Base-by-base conservation (phyloP, 1,140 invertebrate genomes). In the Drosophila athabasca region DNA sequence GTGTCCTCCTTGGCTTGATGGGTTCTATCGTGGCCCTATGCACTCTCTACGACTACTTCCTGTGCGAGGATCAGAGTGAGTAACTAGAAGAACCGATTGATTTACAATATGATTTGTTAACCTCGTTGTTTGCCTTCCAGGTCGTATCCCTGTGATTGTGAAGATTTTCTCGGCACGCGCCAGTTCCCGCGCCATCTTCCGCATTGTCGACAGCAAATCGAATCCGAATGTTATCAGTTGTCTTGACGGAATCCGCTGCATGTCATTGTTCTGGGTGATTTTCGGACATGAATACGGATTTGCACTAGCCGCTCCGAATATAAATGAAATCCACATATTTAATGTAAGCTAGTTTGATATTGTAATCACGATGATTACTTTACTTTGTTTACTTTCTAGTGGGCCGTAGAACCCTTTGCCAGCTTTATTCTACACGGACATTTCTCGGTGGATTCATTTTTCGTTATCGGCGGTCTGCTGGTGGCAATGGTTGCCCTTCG, bases 381-480 rank as follows among this genome's bases (percentile, higher is more conserved):
- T 11, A n/a, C 15, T 2, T 22, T n/a, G 26, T 48, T 26, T 26
- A 22, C 13, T 8, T 62, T 57, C 9, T 11, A 76, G 77, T 92
- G 41, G 93, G 65, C 13, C 67, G 87, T 22, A 73, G 93, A 44
- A 75, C 93, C 29, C 92, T 94, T 11, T 69, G 92, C 93, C 1
- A 94, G 93, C 62, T 93, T 94, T 31, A 71, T 92, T 1, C 50
- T 94, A 3, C 93, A 93, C 74, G 94, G 93, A 2, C 92, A 93
- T 0, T 90, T 95, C 6, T 88, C 95, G 6, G 95, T 95, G 6
- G 95, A 95, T 73, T 94, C 94, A 13, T 95, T 95, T 87, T 91
- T 95, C 15, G 92, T 95, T 55, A 79, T 95, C 2, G 94, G 94
- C 78, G 95, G 94, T 8, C 94, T 96, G 68, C 92, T 95, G 15